phyloP scores from a whole-genome alignment of 2,113 vertebrate genomes.

The Sylvilagus bachmani region DNA sequence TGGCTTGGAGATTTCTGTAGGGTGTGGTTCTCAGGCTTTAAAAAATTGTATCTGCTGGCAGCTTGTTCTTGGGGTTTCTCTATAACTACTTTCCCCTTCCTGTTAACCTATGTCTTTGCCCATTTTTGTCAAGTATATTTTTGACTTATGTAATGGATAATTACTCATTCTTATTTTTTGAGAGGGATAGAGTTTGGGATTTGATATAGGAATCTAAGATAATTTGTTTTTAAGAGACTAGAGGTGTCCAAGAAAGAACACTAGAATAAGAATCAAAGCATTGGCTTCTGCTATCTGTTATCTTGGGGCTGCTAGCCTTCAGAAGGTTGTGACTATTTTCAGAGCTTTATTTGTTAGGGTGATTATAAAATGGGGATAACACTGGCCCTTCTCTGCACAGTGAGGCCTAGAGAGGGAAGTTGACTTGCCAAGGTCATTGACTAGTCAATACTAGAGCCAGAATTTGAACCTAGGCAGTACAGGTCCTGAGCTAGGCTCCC shows the following conservation, averaged over 20 bases:
- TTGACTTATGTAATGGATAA: not conserved
- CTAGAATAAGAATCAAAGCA: not conserved
- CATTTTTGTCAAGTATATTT: not conserved
- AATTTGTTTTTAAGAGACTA: not conserved
- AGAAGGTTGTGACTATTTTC: not conserved
- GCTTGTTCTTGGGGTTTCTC: not conserved
- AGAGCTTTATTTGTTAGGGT: not conserved
- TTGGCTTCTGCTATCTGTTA: not conserved
- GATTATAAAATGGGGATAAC: not conserved
- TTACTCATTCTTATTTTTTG: not conserved
- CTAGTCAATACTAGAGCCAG: not conserved
- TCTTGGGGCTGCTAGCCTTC: not conserved
- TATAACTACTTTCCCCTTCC: not conserved
- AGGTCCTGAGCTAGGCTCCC: not conserved
- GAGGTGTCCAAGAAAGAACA: not conserved
- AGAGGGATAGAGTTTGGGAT: not conserved
- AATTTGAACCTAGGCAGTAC: not conserved
- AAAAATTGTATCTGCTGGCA: conserved; percentile 7
- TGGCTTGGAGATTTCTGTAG: conserved; percentile 27
- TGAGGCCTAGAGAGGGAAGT: not conserved
- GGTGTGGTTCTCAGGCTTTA: not conserved
- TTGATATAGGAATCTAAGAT: not conserved
- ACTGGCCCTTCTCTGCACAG: not conserved
- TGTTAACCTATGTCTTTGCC: not conserved
- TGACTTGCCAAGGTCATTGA: not conserved